These are phyloP conservation scores for Mythimna albipuncta DNA, from an alignment of 2,888 invertebrate species.

Conservation along the genomic window DNA sequence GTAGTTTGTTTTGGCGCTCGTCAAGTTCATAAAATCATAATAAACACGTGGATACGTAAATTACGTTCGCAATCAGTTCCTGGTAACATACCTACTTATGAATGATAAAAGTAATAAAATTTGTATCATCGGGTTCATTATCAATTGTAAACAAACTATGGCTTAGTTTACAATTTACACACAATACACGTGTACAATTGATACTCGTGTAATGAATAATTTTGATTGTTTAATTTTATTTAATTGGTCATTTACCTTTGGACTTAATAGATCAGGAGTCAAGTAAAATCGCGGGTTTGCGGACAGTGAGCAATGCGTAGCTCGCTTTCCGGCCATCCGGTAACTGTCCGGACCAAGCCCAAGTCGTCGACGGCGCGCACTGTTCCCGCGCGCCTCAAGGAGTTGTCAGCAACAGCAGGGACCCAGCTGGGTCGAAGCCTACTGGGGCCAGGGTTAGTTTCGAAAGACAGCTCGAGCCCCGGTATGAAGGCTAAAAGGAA, in stretches of 20 bases:
- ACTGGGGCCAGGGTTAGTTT: no score
- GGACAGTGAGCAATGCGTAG: no score
- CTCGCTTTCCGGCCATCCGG: no score
- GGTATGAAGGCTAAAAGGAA: no score
- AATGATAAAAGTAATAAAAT: conserved; percentile 28
- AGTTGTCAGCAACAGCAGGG: no score
- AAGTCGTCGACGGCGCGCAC: no score
- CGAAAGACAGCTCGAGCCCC: no score
- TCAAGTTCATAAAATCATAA: conserved; percentile 34
- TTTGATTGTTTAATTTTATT: not conserved
- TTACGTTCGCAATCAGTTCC: conserved; percentile 36
- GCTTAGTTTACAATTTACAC: conserved; percentile 10
- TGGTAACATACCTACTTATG: conserved; percentile 40
- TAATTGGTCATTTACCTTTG: not conserved
- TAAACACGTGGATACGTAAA: conserved; percentile 36
- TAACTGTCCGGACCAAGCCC: no score
- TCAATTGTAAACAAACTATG: conserved; percentile 44
- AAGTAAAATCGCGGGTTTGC: no score
- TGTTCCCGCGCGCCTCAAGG: no score
- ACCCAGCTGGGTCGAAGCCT: no score
- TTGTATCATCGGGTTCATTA: conserved; percentile 25
- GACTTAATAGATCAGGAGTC: not conserved
- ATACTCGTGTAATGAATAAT: conserved; percentile 17
- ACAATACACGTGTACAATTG: conserved; percentile 15
- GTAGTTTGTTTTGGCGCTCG: conserved; percentile 43